Evolutionary conservation across 1,140 invertebrate species (phyloP).

Genomic region (Cotesia typhae): DNA sequence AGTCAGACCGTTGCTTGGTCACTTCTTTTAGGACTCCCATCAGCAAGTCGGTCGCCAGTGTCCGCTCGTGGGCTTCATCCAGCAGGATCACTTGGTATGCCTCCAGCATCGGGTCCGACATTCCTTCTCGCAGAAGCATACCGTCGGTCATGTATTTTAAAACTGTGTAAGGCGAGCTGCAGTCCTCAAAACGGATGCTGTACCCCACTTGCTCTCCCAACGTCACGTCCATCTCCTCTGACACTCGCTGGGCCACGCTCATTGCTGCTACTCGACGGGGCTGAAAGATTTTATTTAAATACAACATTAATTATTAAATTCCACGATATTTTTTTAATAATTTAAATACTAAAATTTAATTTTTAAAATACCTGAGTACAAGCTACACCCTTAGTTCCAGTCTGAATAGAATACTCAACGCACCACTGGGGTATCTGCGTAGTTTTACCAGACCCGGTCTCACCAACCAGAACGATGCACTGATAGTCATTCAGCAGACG

Average conservation of each 20-base stretch:
- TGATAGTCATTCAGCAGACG: constrained; percentile 89
- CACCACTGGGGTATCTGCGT: constrained; percentile 96
- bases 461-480: constrained; percentile 93
- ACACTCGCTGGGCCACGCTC: constrained; percentile 97
- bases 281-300: not conserved
- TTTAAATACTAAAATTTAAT: too few species aligned
- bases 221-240: constrained; percentile 98
- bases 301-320: too few species aligned
- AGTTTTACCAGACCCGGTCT: constrained; percentile 97
- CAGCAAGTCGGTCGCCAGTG: constrained; percentile 96
- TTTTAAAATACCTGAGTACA: constrained; percentile 80
- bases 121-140: constrained; percentile 99
- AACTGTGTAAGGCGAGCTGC: constrained; percentile 92
- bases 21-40: constrained; percentile 99
- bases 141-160: constrained; percentile 98
- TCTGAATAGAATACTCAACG: constrained; percentile 84
- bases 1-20: constrained; percentile 89
- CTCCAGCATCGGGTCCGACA: constrained; percentile 98
- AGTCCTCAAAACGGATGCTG: constrained; percentile 99
- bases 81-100: constrained; percentile 95
- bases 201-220: constrained; percentile 93
- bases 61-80: constrained; percentile 99
- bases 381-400: constrained; percentile 85
- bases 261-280: constrained; percentile 98
- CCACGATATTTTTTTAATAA: too few species aligned